Base-by-base conservation (phyloP, 2,113 vertebrate species). In the Vidua chalybeata region DNA sequence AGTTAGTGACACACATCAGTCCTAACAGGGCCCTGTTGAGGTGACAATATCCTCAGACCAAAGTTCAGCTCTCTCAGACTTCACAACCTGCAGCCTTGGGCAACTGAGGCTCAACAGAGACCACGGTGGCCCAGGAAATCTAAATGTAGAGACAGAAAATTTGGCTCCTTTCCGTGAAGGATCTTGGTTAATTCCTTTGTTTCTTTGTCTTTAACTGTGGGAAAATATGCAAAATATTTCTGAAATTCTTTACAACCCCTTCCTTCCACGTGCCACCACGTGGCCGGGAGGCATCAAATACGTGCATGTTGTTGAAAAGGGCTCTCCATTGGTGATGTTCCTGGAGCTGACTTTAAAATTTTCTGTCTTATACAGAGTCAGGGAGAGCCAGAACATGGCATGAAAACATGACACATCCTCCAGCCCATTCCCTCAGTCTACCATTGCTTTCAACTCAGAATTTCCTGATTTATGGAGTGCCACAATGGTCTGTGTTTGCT, bases 241-340 rank as follows among this genome's bases (percentile, higher is more conserved):
- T 71, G 16, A 69, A 46, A 62, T 23, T 54, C 11, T 83, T 62
- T 66, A 43, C 59, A 83, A 39, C 16, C 8, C 13, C 4, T 61
- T 87, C 49, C 37, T 80, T 74, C 61, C 49, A 56, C 0, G 0
- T 31, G 20, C 2, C 56, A 59, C 41, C 81, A 2, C 1, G 0
- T 37, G 37, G 28, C 21, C 75, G 33, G 43, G 51, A 63, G 31
- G 8, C 49, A 43, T 9, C 26, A 39, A 48, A 64, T 6, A 3
- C 5, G 6, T 30, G 14, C 8, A 11, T 83, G 67, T 64, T 20
- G 6, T 51, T 83, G 45, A 17, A 48, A 91, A 84, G 27, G 13
- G 19, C 7, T 52, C 31, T 51, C 24, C 73, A 35, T 1, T 59
- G 11, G 20, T 39, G 24, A 39, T 7, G 11, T 18, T 86, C 33